Evolutionary conservation across 2,113 vertebrate genomes (phyloP).

Genomic region (Oryzias woworae): DNA sequence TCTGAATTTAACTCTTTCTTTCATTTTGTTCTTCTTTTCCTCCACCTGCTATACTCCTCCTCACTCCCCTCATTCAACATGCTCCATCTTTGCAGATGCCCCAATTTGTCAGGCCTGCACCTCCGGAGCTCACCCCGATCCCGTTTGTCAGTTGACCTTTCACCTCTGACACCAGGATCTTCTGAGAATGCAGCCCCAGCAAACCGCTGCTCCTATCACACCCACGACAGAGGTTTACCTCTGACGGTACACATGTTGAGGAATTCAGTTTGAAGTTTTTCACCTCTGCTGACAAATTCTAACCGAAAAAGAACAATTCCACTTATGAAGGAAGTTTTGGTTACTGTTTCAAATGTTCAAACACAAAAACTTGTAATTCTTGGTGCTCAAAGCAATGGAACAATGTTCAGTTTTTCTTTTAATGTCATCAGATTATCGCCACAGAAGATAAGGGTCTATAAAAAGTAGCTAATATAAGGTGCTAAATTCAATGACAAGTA

Average conservation of each 20-base stretch:
- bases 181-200: constrained; percentile 8
- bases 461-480: too few relatives aligned
- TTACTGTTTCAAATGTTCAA: too few relatives aligned
- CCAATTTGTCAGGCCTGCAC: constrained; percentile 37
- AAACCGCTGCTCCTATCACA: neutral
- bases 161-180: constrained; percentile 25
- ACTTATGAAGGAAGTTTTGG: too few relatives aligned
- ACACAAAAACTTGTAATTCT: too few relatives aligned
- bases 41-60: constrained; percentile 4
- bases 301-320: too few relatives aligned
- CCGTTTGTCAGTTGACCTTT: constrained; percentile 32
- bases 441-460: too few relatives aligned
- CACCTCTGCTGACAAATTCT: too few relatives aligned
- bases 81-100: constrained; percentile 22
- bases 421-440: too few relatives aligned
- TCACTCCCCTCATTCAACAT: constrained; percentile 33
- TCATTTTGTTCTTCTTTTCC: neutral
- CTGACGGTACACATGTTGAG: neutral
- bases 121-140: constrained; percentile 6
- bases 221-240: neutral
- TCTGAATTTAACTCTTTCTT: neutral
- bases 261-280: too few relatives aligned
- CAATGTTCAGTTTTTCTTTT: too few relatives aligned
- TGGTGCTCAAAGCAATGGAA: too few relatives aligned
- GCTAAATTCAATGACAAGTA: too few relatives aligned